Conservation (phyloP, 1,140 invertebrate genomes). For the Vanessa tameamea region DNA sequence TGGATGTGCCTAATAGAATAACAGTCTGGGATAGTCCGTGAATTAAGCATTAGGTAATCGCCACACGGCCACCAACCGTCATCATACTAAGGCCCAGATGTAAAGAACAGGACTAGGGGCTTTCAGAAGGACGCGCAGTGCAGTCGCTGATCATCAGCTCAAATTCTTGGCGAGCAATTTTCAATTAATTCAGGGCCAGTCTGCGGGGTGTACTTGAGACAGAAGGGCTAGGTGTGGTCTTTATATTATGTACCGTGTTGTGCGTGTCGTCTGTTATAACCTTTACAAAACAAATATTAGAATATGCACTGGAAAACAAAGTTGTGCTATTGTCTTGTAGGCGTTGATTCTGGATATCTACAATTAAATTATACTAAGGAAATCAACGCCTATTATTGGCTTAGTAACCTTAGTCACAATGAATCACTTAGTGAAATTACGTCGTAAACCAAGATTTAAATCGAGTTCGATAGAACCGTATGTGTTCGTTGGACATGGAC, state of each 20-base stretch:
- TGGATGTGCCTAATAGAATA: background rate
- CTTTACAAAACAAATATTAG: no score
- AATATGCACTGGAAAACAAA: no score
- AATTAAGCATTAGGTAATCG: background rate
- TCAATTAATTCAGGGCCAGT: background rate
- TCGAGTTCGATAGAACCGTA: no score
- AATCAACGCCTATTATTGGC: no score
- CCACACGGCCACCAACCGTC: background rate
- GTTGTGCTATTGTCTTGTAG: no score
- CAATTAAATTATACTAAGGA: no score
- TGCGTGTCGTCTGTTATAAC: background rate
- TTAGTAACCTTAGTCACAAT: no score
- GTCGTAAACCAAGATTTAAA: no score
- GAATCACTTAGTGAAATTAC: no score
- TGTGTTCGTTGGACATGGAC: no score
- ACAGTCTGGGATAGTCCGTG: background rate
- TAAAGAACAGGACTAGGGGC: background rate
- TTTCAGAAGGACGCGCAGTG: background rate
- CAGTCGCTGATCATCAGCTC: background rate
- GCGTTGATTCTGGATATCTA: no score
- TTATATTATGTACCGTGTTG: conserved; percentile 1
- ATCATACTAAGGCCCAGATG: background rate
- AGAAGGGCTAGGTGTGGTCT: background rate
- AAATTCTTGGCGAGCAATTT: background rate
- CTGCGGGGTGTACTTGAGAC: background rate